These are phyloP conservation scores for Varanus komodoensis DNA, from an alignment of 2,113 vertebrate species.

Conservation along the genomic window DNA sequence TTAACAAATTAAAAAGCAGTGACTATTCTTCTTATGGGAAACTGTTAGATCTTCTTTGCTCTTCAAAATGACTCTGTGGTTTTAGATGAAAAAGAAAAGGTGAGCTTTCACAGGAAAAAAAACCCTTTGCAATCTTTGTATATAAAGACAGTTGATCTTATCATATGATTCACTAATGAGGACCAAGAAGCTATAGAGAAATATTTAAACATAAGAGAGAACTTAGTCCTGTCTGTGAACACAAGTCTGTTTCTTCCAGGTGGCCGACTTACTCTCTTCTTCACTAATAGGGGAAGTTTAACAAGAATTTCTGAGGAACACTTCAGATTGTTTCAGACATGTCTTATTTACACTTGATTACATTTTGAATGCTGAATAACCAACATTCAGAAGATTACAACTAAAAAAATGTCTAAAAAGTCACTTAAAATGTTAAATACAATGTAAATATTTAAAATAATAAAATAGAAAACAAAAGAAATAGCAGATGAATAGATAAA, in stretches of 20 bases:
- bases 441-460: no score
- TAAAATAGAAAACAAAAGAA: no score
- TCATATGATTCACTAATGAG: neutral
- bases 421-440: no score
- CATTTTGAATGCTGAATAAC: no score
- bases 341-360: neutral
- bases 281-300: neutral
- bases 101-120: neutral
- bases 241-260: neutral
- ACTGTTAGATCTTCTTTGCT: neutral
- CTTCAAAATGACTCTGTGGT: neutral
- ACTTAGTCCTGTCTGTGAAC: neutral
- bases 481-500: no score
- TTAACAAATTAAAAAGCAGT: neutral
- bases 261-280: neutral
- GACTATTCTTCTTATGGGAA: neutral
- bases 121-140: neutral
- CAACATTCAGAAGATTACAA: no score
- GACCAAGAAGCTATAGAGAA: neutral
- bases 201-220: neutral
- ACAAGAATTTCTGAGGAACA: conserved; percentile 1
- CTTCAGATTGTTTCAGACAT: neutral
- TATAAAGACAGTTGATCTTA: neutral
- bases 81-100: neutral
- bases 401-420: no score